phyloP scores from a whole-genome alignment of 2,888 invertebrate species.

The Drosophila pseudotalamancana region DNA sequence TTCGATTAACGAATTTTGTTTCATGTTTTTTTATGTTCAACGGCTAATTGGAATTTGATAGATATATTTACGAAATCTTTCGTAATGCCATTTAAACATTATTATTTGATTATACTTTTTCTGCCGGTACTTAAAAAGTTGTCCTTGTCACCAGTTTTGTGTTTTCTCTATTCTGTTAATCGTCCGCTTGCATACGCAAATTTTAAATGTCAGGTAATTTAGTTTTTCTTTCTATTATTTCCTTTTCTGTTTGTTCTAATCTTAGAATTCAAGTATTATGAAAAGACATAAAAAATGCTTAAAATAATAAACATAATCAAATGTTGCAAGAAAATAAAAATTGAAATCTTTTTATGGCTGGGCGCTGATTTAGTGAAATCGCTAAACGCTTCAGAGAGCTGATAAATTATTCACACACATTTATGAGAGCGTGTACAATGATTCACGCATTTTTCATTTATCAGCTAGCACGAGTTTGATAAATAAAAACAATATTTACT shows the following conservation, averaged over 20 bases:
- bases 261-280: conserved; percentile 66
- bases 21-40: conserved; percentile 40
- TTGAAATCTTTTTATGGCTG: conserved; percentile 27
- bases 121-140: conserved; percentile 40
- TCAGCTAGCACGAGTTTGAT: conserved; percentile 25
- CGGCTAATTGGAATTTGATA: conserved; percentile 49
- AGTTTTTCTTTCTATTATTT: conserved; percentile 22
- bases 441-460: conserved; percentile 23
- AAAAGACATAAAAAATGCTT: conserved; percentile 55
- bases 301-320: conserved; percentile 55
- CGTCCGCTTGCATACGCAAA: conserved; percentile 24
- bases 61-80: conserved; percentile 40
- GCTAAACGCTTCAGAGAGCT: conserved; percentile 13
- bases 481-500: conserved; percentile 21
- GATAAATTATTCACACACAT: conserved; percentile 10
- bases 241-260: conserved; percentile 49
- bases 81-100: conserved; percentile 57
- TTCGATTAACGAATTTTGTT: conserved; percentile 55
- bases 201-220: conserved; percentile 45
- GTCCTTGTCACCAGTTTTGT: conserved; percentile 50
- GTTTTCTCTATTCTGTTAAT: conserved; percentile 18
- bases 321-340: conserved; percentile 44
- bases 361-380: conserved; percentile 28
- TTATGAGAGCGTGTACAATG: conserved; percentile 6
- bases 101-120: conserved; percentile 36